Percentiles rank a stretch among this genome's conserved stretches.
phyloP scores from a whole-genome alignment of 2,797 vertebrate species.

The Danio jaintianensis region DNA sequence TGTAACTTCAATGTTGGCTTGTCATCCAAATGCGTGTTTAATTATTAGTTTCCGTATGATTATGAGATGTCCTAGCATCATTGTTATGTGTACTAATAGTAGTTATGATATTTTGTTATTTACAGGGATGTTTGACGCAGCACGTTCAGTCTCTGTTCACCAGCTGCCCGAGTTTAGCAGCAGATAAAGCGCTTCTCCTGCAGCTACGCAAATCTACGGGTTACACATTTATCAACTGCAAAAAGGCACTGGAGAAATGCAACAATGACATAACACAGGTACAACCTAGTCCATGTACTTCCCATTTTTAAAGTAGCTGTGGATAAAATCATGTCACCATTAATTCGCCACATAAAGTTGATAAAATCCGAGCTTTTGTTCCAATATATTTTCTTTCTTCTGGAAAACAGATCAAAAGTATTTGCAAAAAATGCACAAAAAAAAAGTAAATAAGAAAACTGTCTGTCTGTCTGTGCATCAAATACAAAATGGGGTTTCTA shows the following conservation, averaged over 20 bases:
- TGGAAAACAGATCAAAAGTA: no score
- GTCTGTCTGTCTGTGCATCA: no score
- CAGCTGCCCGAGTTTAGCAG: conserved; percentile 68
- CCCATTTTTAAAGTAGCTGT: no score
- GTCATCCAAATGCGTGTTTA: background rate
- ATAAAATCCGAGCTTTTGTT: no score
- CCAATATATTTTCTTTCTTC: no score
- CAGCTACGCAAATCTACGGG: conserved; percentile 87
- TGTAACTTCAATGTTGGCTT: background rate
- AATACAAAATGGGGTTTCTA: no score
- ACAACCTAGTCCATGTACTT: background rate
- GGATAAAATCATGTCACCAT: no score
- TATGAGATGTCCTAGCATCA: background rate
- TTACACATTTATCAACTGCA: conserved; percentile 92
- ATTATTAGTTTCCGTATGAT: background rate
- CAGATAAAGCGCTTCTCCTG: conserved; percentile 84
- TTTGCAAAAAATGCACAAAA: no score
- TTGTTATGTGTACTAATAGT: background rate
- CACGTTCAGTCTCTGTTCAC: conserved; percentile 72
- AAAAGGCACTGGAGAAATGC: conserved; percentile 88
- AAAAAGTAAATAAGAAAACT: no score
- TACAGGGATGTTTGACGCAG: conserved; percentile 64
- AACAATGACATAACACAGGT: conserved; percentile 85
- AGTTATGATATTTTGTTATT: conserved; percentile 10
- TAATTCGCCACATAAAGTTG: no score